A percentile compares a stretch with the other conserved stretches of the same genome.
phyloP scores from a whole-genome alignment of 2,888 invertebrate species.

The Serrognathus titanus region DNA sequence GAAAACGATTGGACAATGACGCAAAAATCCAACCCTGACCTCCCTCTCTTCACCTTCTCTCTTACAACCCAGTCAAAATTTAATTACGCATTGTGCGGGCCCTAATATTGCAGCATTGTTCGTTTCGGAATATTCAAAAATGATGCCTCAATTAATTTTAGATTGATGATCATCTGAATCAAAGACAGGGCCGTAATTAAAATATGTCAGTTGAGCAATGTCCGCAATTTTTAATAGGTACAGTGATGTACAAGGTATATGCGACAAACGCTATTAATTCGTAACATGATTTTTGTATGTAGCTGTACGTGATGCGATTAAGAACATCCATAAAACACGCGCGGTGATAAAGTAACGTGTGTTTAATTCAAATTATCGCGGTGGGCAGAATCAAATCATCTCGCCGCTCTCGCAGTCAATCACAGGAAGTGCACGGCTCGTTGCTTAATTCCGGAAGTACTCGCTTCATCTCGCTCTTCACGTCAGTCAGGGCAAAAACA shows the following conservation, averaged over 20 bases:
- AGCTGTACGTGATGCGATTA: too few relatives aligned
- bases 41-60: too few relatives aligned
- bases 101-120: slow-evolving; percentile 17
- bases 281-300: too few relatives aligned
- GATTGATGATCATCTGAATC: slow-evolving; percentile 17
- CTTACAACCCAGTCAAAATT: slow-evolving; percentile 10
- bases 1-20: slow-evolving; percentile 3
- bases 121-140: slow-evolving; percentile 17
- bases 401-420: slow-evolving; percentile 30
- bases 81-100: slow-evolving; percentile 21
- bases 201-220: not conserved
- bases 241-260: too few relatives aligned
- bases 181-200: not conserved
- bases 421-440: slow-evolving; percentile 39
- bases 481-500: not conserved
- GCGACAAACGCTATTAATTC: too few relatives aligned
- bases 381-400: not conserved
- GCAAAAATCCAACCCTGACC: too few relatives aligned
- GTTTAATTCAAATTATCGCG: not conserved
- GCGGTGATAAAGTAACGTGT: too few relatives aligned
- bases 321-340: too few relatives aligned
- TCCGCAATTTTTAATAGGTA: too few relatives aligned
- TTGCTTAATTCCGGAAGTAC: slow-evolving; percentile 40
- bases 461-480: slow-evolving; percentile 29
- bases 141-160: slow-evolving; percentile 25